phyloP scores from a whole-genome alignment of 2,797 vertebrate species.

The Dicrostonyx torquatus region DNA sequence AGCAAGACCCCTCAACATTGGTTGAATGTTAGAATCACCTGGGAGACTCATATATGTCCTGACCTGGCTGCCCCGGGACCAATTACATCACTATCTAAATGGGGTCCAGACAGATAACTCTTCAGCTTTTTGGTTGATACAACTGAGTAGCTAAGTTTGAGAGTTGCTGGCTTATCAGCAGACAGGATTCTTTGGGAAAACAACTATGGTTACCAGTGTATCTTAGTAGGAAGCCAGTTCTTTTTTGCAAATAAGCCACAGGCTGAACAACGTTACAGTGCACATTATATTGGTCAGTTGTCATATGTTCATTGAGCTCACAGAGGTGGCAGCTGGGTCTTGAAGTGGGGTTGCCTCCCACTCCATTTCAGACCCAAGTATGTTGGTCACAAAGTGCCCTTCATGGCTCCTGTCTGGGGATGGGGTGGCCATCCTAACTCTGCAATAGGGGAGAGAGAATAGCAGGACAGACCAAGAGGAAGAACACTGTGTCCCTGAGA shows the following conservation, averaged over 20 bases:
- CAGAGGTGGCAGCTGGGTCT: neutral
- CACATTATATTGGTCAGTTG: too few relatives aligned
- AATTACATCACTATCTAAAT: neutral
- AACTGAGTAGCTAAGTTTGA: neutral
- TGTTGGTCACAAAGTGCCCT: neutral
- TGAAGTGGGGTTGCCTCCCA: neutral
- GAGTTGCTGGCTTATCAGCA: neutral
- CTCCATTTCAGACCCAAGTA: neutral
- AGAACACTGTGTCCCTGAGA: neutral
- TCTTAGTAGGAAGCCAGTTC: neutral
- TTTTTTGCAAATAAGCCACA: neutral
- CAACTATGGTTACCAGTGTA: neutral
- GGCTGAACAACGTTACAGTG: neutral
- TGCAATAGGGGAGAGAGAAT: neutral
- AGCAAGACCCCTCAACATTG: constrained; percentile 32
- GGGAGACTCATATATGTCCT: neutral
- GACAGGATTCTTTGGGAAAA: neutral
- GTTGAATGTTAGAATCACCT: neutral
- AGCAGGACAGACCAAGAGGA: neutral
- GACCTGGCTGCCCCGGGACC: neutral
- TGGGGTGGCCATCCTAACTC: neutral
- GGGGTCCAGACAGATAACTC: neutral
- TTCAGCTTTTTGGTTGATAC: neutral
- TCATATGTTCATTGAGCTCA: neutral
- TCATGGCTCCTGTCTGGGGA: neutral